A percentile compares a stretch with the other conserved stretches of the same genome.
Evolutionary conservation across 2,797 vertebrate genomes (phyloP).

Genomic region (Sylvia borin): DNA sequence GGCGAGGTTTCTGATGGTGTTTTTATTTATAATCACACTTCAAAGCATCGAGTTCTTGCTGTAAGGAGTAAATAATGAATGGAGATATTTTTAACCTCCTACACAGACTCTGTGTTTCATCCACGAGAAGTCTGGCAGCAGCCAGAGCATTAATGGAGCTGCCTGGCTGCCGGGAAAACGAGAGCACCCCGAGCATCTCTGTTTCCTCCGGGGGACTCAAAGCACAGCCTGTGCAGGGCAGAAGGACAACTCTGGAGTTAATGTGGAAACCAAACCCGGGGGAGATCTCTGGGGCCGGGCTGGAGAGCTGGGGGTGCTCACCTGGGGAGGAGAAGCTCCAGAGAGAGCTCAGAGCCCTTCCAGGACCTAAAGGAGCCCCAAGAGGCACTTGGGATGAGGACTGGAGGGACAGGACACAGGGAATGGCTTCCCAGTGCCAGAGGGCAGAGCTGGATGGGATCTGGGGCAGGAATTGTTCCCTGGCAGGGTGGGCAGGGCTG

Average conservation of each 20-base stretch:
- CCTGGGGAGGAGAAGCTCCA: no score
- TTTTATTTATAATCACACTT: conserved; percentile 41
- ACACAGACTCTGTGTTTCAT: background rate
- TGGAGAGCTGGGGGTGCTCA: background rate
- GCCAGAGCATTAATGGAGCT: background rate
- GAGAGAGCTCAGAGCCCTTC: background rate
- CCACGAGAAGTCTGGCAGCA: background rate
- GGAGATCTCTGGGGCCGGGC: background rate
- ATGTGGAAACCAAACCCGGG: background rate
- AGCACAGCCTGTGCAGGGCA: background rate
- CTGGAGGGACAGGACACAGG: background rate
- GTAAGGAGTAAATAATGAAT: conserved; percentile 46
- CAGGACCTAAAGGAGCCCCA: background rate
- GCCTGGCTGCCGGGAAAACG: background rate
- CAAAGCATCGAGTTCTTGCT: conserved; percentile 23
- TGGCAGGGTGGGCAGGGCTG: accelerated
- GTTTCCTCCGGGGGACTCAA: background rate
- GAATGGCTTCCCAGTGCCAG: background rate
- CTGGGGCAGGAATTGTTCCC: background rate
- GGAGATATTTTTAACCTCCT: conserved; percentile 52
- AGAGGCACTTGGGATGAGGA: background rate
- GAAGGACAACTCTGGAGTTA: background rate
- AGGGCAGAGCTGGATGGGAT: background rate
- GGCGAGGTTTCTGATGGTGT: background rate
- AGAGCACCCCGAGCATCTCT: background rate